Base-by-base conservation (phyloP, 2,888 invertebrate species). In the Alsophila aescularia region DNA sequence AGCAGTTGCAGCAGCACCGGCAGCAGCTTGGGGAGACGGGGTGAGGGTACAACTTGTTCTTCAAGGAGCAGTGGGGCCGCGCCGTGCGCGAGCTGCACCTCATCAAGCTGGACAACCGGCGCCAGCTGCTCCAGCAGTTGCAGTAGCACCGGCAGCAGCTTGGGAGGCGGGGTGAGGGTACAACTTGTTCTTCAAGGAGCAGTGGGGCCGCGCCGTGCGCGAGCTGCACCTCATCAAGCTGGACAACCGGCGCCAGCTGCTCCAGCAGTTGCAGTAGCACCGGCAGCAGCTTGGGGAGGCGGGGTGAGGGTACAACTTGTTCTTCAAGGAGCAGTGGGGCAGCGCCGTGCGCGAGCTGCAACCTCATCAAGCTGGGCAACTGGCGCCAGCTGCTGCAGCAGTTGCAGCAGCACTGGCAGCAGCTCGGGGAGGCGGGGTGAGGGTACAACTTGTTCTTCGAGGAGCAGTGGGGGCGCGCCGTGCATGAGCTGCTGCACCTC, bases 11-110 rank as follows among this genome's bases (percentile, higher is more conserved):
- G 53, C 85, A 79, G 1, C 93, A 92, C 52, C 53, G 86, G 27
- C 76, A 69, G 0, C 74, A 77, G 53, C 72, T 87, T 0, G 76
- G 70, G 0, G 79, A 77, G 10, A 66, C 67, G 62, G 80, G 83
- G 86, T 85, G 44, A 24, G 29, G 10, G n/a, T 1, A 2, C 29
- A n/a, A n/a, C n/a, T n/a, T n/a, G 10, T 95, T 95, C 75, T 96
- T 96, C 83, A 96, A 96, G 72, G 94, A 94, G 67, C 94, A 96
- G 73, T 10, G 29, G 29, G 8, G 27, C 0, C 93, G 27, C 2
- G 27, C 27, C 9, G 8, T 3, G 27, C 5, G 7, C 7, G 27
- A 27, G 7, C 8, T 3, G 18, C 18, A 18, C 2, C 18, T 18
- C 5, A 5, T 93, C 56, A 95, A 94, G 72, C 85, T 91, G 34